Evolutionary conservation across 2,888 invertebrate species (phyloP), one percentile per base, ranked within the genome.

Genomic region (Protonemura montana): DNA sequence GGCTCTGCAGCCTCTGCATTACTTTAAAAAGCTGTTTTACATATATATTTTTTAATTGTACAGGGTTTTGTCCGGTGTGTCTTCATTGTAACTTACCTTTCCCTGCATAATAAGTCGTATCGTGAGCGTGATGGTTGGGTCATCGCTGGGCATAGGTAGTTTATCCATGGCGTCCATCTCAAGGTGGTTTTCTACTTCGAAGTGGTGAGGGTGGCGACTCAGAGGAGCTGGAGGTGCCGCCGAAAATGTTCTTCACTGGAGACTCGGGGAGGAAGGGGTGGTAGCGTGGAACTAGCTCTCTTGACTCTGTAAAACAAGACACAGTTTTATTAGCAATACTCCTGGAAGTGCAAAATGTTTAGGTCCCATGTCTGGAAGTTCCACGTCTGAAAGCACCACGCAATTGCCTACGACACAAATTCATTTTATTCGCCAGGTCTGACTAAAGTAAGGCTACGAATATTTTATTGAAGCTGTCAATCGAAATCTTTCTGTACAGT

Each of bases 101-200:
- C 99, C 99, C 95, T 99, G 99, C 99, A 99, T 99, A 93, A 99
- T 98, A 94, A 99, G 96, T 93, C 99, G 96, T 93, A 99, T 98
- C 92, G 99, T 99, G 92, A 99, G 96, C 92, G 98, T 98, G 93
- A 98, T 97, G 93, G 96, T 96, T 90, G 96, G 96, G 93, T 96
- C 96, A 92, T 96, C 96, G 92, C 95, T 95, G 90, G 95, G 94
- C 92, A 94, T 93, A 91, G 93, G 92, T 13, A 78, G 26, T 92
- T 94, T 94, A 89, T 89, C 90, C 87, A 88, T 88, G 87, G 88
- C 86, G 92, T 95, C 95, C 94, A 94, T 93, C 90, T 89, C 90
- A 90, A 76, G 35, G 27, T 25, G 77, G 85, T 85, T 27, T 25
- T 21, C 59, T 59, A 59, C 59, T 10, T 59, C 6, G 1, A 59